Percentiles rank a stretch among this genome's conserved stretches.
Evolutionary conservation across 2,113 vertebrate species (phyloP).

Genomic region (Axis porcinus): DNA sequence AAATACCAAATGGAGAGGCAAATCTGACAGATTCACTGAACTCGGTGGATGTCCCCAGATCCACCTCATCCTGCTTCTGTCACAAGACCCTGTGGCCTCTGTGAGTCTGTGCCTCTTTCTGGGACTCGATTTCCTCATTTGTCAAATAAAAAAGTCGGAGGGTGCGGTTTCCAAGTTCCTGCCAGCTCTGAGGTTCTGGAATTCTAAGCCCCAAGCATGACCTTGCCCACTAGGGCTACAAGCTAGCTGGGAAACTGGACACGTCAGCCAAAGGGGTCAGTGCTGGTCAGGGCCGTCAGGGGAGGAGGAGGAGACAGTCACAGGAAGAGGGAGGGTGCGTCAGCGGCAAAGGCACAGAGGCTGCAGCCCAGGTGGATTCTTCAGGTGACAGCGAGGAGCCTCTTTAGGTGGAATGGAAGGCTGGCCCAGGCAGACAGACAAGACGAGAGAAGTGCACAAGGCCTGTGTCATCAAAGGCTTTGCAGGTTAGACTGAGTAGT

Average conservation of each 20-base stretch:
- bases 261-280: background rate
- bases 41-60: background rate
- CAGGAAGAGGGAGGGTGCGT: fast-evolving
- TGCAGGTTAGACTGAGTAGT: background rate
- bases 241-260: background rate
- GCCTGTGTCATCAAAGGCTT: background rate
- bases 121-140: background rate
- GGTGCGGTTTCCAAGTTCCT: background rate
- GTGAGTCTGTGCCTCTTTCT: background rate
- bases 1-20: background rate
- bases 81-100: background rate
- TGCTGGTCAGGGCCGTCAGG: fast-evolving
- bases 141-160: background rate
- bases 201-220: background rate
- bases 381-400: background rate
- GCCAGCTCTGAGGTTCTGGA: background rate
- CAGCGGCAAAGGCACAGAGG: background rate
- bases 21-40: background rate
- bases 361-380: no score
- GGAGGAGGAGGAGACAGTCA: background rate
- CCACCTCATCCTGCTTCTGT: background rate
- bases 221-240: background rate
- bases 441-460: background rate
- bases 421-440: background rate
- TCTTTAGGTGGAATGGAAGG: background rate